These are phyloP conservation scores for Serilophus lunatus DNA, from an alignment of 2,113 vertebrate species.

Conservation along the genomic window DNA sequence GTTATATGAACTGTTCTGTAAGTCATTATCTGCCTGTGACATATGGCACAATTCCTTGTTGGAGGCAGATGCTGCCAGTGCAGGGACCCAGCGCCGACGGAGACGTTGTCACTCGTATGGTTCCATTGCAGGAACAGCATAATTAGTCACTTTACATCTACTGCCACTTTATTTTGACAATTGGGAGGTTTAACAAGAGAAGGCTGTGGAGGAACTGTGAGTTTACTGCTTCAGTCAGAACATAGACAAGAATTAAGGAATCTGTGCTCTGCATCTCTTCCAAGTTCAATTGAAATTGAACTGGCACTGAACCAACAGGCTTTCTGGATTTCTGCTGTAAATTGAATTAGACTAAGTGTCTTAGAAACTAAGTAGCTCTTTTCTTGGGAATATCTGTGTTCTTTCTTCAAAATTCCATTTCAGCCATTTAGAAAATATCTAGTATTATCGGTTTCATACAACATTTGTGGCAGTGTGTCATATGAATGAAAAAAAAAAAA, in stretches of 20 bases:
- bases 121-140: neutral
- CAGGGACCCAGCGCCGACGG: neutral
- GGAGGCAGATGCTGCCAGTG: neutral
- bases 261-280: neutral
- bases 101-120: neutral
- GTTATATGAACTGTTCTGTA: neutral
- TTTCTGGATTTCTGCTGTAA: neutral
- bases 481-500: neutral
- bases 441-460: neutral
- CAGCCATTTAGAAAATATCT: neutral
- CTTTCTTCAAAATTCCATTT: neutral
- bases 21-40: neutral
- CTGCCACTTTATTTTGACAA: constrained; percentile 13
- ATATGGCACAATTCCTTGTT: neutral
- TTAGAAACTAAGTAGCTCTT: neutral
- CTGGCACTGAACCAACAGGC: neutral
- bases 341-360: neutral
- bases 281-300: neutral
- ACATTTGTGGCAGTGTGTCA: neutral
- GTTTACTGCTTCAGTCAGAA: neutral
- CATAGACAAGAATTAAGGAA: neutral
- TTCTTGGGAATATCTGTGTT: neutral
- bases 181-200: neutral
- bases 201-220: neutral
- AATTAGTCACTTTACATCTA: neutral